These are phyloP conservation scores for Ceriagrion tenellum DNA, from an alignment of 2,888 invertebrate species.

Conservation along the genomic window DNA sequence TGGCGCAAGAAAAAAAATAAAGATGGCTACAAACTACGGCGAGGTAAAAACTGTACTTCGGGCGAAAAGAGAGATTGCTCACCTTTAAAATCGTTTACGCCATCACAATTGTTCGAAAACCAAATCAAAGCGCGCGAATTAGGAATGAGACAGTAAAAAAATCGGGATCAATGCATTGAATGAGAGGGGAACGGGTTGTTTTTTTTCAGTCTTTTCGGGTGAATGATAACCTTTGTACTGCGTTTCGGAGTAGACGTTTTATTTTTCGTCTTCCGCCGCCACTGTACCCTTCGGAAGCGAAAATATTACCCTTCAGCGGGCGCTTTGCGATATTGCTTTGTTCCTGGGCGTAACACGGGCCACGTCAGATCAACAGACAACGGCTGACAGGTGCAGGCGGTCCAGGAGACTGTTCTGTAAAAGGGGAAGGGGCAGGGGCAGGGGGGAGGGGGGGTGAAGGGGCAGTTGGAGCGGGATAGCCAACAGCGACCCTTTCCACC, in stretches of 20 bases:
- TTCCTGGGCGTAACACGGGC: constrained; percentile 31
- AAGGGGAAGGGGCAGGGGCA: background rate
- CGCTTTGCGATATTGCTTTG: constrained; percentile 40
- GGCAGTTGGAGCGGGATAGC: background rate
- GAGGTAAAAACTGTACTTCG: too few relatives aligned
- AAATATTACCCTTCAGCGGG: constrained; percentile 30
- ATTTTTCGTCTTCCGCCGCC: background rate
- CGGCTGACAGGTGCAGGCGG: constrained; percentile 58
- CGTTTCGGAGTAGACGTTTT: background rate
- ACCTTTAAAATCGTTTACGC: background rate
- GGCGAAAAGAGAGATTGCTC: background rate
- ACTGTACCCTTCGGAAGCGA: background rate
- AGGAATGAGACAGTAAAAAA: background rate
- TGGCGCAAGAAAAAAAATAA: background rate
- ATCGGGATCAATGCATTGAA: background rate
- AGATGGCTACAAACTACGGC: background rate
- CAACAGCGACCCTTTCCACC: background rate
- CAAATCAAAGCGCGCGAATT: background rate
- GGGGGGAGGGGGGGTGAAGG: background rate
- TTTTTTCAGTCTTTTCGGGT: background rate
- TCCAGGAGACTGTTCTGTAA: background rate
- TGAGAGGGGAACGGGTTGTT: background rate
- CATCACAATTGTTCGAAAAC: background rate
- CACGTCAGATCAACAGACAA: constrained; percentile 60
- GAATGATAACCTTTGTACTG: constrained; percentile 29